These are phyloP conservation scores for Trichogramma dendrolimi DNA, from an alignment of 2,888 invertebrate genomes.

Conservation along the genomic window DNA sequence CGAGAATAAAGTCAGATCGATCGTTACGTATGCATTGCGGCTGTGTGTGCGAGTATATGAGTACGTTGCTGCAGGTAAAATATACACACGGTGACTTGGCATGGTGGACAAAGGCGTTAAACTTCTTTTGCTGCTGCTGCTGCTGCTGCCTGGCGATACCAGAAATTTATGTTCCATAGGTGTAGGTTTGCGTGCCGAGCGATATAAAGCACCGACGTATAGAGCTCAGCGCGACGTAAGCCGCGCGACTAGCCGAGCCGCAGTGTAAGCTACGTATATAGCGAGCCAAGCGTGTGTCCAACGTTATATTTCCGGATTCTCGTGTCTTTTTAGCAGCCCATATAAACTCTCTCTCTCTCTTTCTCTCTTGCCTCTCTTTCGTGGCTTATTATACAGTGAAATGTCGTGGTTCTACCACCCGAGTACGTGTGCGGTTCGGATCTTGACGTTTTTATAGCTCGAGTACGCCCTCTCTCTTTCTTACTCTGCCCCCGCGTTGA, in stretches of 20 bases:
- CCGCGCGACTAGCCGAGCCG: too few relatives aligned
- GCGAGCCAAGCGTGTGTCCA: constrained; percentile 16
- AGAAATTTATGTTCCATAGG: constrained; percentile 35
- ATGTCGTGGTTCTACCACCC: constrained; percentile 6
- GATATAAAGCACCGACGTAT: neutral
- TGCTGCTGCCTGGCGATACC: constrained; percentile 33
- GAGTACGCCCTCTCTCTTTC: constrained; percentile 6
- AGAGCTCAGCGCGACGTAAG: too few relatives aligned
- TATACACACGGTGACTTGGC: too few relatives aligned
- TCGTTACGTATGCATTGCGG: too few relatives aligned
- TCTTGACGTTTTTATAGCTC: constrained; percentile 16
- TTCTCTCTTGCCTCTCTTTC: too few relatives aligned
- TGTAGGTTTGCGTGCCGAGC: neutral
- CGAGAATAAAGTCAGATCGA: too few relatives aligned
- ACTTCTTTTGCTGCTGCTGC: constrained; percentile 16
- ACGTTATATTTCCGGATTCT: constrained; percentile 25
- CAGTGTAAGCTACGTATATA: too few relatives aligned
- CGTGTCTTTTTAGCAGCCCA: constrained; percentile 15
- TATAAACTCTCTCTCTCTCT: neutral
- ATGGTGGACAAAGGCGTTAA: constrained; percentile 31
- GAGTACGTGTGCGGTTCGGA: neutral
- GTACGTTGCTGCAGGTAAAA: too few relatives aligned
- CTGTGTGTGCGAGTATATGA: too few relatives aligned
- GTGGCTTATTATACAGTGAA: constrained; percentile 5
- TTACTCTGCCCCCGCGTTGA: neutral